Percentiles rank a stretch among this genome's conserved stretches.
Evolutionary conservation across 2,113 vertebrate species (phyloP).

Genomic region (Uria lomvia): DNA sequence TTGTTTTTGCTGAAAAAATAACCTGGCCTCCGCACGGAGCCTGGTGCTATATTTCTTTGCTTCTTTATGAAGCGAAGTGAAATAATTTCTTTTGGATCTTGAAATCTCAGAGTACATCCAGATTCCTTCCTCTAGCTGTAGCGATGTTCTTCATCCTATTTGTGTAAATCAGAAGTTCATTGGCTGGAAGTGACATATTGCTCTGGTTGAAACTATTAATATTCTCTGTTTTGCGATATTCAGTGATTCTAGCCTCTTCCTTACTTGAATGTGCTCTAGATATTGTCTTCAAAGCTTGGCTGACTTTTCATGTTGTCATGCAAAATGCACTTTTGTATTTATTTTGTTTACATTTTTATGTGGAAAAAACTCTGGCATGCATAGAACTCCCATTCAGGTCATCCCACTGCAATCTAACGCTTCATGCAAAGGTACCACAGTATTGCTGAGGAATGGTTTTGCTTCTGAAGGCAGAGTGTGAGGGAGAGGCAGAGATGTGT

Average conservation of each 20-base stretch:
- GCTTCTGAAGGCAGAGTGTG: not conserved
- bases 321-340: not conserved
- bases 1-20: not conserved
- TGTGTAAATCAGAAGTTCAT: not conserved
- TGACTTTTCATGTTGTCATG: not conserved
- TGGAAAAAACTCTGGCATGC: not conserved
- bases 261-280: not conserved
- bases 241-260: not conserved
- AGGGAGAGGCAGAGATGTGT: not conserved
- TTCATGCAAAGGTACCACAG: not conserved
- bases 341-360: not conserved
- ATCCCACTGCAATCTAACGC: not conserved
- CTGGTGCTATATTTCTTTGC: not conserved
- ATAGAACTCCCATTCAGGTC: not conserved
- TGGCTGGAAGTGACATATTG: not conserved
- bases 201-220: not conserved
- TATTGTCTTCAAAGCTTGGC: not conserved
- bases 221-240: not conserved
- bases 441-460: not conserved
- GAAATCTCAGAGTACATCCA: not conserved
- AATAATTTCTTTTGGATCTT: not conserved
- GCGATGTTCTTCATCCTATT: not conserved
- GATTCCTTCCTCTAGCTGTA: not conserved
- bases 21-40: fast-evolving
- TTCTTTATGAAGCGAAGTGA: not conserved